Evolutionary conservation across 1,140 invertebrate genomes (phyloP), one percentile per base, ranked within the genome.

Genomic region (Leucophenga varia): DNA sequence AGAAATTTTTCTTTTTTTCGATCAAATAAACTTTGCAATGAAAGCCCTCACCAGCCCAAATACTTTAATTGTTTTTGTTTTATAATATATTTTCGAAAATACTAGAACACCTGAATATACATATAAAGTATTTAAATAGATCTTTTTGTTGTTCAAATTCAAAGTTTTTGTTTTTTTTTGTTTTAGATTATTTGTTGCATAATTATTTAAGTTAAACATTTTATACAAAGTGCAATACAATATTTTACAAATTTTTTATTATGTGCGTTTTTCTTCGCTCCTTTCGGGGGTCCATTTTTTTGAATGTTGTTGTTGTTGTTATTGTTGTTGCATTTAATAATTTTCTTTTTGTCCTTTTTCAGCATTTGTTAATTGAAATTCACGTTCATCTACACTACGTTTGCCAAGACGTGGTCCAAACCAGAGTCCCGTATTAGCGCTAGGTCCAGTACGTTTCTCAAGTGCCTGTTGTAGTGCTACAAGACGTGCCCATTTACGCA

Each of bases 381-480:
- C 39, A 38, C 69, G 61, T 31, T 47, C 50, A 34, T 59, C 52
- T 12, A 69, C 54, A 31, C 69, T 72, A 12, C 71, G 64, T 34
- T 75, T 75, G 46, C 79, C 81, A 17, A 82, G 60, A n/a, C 80
- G 63, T 12, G 79, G 80, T 7, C 81, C 82, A 47, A 82, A 82
- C 82, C 81, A 83, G 69, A 83, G 76, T 13, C 79, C 80, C 12
- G 59, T 72, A 8, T 58, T 75, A 45, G 76, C 78, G 14, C 65
- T 71, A 9, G 65, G 59, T 39, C 57, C 64, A 5, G 67, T 61
- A 32, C 71, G 57, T 40, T 72, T 73, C 10, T 74, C 71, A 35
- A 73, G 35, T 3, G 70, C 57, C 47, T 74, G 67, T 36, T 74
- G 64, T 40, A 69, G 38, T 13, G 71, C 71, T 49, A 74, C 12